phyloP scores from a whole-genome alignment of 2,888 invertebrate species.

The Caenorhabditis becei region DNA sequence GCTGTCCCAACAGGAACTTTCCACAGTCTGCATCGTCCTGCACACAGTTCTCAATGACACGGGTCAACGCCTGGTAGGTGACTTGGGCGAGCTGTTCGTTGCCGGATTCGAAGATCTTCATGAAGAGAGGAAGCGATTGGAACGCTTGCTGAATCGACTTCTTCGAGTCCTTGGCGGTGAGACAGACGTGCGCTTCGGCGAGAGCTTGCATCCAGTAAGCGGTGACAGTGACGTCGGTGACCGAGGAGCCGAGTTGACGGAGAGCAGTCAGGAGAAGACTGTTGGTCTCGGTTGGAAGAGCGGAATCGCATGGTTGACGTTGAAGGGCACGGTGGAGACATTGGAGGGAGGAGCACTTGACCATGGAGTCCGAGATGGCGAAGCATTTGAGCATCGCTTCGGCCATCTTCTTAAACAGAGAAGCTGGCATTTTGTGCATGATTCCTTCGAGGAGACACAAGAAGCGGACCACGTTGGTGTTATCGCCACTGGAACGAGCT shows the following conservation, averaged over 20 bases:
- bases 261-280: slow-evolving; percentile 72
- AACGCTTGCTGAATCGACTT: slow-evolving; percentile 66
- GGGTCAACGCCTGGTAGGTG: slow-evolving; percentile 65
- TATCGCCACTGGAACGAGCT: slow-evolving; percentile 65
- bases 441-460: slow-evolving; percentile 78
- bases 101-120: slow-evolving; percentile 71
- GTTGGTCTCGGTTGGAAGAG: slow-evolving; percentile 73
- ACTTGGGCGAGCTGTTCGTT: slow-evolving; percentile 72
- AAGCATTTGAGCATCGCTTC: slow-evolving; percentile 73
- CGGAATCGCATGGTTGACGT: slow-evolving; percentile 75
- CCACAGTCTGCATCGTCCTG: slow-evolving; percentile 68
- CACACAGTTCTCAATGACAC: slow-evolving; percentile 71
- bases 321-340: slow-evolving; percentile 75
- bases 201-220: slow-evolving; percentile 79
- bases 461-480: slow-evolving; percentile 69
- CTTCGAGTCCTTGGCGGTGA: slow-evolving; percentile 71
- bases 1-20: slow-evolving; percentile 62
- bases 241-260: slow-evolving; percentile 67
- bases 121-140: slow-evolving; percentile 70
- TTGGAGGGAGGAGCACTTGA: slow-evolving; percentile 77
- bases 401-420: slow-evolving; percentile 72
- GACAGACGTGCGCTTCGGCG: slow-evolving; percentile 76
- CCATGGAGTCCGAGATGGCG: slow-evolving; percentile 72
- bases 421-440: slow-evolving; percentile 77
- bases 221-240: slow-evolving; percentile 73